Base-by-base conservation (phyloP, 2,888 invertebrate species). In the Pyrochroa serraticornis region DNA sequence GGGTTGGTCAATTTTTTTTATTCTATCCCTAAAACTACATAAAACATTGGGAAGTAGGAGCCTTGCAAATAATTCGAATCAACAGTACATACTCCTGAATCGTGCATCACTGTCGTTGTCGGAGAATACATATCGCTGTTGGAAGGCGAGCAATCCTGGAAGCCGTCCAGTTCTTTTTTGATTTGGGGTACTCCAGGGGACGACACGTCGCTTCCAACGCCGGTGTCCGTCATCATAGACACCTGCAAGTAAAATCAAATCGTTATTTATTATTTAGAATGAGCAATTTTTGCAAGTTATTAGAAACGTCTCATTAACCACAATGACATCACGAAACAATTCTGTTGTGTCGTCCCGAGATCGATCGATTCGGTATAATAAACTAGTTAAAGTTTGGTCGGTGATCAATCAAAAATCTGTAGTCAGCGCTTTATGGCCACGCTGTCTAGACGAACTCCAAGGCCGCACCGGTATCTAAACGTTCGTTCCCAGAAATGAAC, bases 181-280 rank as follows among this genome's bases (percentile, higher is more conserved):
- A 84, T 77, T 36, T 72, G 71, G 33, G 74, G 71, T 7, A 76
- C 69, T 9, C 60, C 69, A 22, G 22, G 22, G 30, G 71, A 66
- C 32, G 72, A 65, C 9, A 70, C 73, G 34, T 71, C 75, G 42
- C 71, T 71, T 39, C 67, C 62, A 31, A 77, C 76, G 42, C 76
- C 75, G 44, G 77, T 74, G 67, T 83, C 85, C 58, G 87, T 85
- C 87, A 89, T 89, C 87, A 89, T 87, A 74, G 87, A 87, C 76
- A 87, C 88, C 89, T 89, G 79, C 1, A 77, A 79, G 30, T 62
- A 66, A 60, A 63, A 54, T 47, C 52, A 53, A 38, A 37, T 37
- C 10, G 2, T 34, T 2, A 9, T 3, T 7, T 22, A 22, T 30
- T n/a, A n/a, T n/a, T n/a, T 37, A 10, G 8, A 46, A 46, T 14